Base-by-base conservation (phyloP, 1,140 invertebrate species). In the Palaemon carinicauda region DNA sequence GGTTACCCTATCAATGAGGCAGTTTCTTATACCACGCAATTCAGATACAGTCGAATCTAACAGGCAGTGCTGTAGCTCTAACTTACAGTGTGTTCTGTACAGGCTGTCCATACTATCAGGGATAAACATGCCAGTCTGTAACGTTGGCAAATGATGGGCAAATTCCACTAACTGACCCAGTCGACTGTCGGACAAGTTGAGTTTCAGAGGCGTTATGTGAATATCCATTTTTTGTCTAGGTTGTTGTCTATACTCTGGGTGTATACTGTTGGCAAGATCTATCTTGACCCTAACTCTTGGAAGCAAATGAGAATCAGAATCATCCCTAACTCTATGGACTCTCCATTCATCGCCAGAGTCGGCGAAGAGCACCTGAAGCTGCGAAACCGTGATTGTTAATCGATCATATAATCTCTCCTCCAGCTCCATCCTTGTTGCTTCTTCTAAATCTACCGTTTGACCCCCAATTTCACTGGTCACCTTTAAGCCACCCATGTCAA, bases 341-440 rank as follows among this genome's bases (percentile, higher is more conserved):
- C 95, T 93, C 96, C 96, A 97, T 79, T 95, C 94, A 88, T 96
- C 95, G 27, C 93, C 92, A 83, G 92, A 93, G 89, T 93, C 92
- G 33, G 92, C 92, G 83, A 93, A 91, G 1, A 93, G 77, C 83
- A 94, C 91, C 92, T 95, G 96, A 88, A 94, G 93, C 90, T 94
- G 94, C 74, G 93, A 94, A 77, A 95, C 93, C 86, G 94, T 94
- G 5, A 96, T 92, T 88, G 95, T 94, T 79, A 96, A 93, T 89
- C 96, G 92, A 89, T 96, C 96, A 90, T 96, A 97, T 1, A 97
- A 91, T 81, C 94, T 93, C 91, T 96, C 95, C 90, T 96, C 96
- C 21, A 96, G 91, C 92, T 97, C 96, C 94, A 96, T 96, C 90
- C 95, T 94, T 0, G 96, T 96, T 0, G 95, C 94, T 90, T 96